phyloP scores from a whole-genome alignment of 2,113 vertebrate genomes.

The Muscicapa adusta region DNA sequence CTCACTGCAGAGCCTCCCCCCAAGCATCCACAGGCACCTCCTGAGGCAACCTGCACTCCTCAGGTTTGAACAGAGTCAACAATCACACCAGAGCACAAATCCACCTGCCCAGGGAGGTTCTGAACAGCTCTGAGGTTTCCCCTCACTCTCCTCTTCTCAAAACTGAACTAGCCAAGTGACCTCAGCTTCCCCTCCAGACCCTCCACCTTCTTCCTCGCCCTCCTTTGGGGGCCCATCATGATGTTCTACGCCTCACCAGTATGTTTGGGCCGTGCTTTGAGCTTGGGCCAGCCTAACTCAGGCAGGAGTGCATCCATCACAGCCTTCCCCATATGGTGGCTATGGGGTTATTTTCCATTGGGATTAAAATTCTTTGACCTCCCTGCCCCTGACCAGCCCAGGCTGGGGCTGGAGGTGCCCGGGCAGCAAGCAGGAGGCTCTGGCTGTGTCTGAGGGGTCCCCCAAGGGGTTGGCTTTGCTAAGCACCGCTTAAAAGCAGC shows the following conservation, averaged over 20 bases:
- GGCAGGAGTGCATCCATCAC: background rate
- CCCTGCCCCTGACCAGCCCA: background rate
- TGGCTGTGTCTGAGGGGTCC: background rate
- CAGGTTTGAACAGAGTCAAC: too few relatives aligned
- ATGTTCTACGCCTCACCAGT: background rate
- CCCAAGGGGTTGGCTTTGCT: background rate
- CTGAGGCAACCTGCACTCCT: background rate
- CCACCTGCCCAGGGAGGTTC: fast-evolving
- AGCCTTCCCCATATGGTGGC: fast-evolving
- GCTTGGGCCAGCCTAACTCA: background rate
- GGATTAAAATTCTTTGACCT: background rate
- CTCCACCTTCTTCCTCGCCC: fast-evolving
- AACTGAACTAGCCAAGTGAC: background rate
- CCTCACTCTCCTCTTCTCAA: background rate
- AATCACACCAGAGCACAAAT: background rate
- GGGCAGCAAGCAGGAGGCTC: background rate
- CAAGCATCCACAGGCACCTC: background rate
- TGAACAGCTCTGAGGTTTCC: background rate
- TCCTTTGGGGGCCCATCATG: background rate
- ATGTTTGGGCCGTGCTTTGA: background rate
- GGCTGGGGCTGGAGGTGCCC: background rate
- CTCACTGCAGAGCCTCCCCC: background rate
- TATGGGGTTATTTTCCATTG: background rate
- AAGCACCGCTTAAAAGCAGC: background rate
- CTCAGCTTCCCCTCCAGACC: background rate